Conservation (phyloP, 2,113 vertebrate species). For the Baryphthengus martii region DNA sequence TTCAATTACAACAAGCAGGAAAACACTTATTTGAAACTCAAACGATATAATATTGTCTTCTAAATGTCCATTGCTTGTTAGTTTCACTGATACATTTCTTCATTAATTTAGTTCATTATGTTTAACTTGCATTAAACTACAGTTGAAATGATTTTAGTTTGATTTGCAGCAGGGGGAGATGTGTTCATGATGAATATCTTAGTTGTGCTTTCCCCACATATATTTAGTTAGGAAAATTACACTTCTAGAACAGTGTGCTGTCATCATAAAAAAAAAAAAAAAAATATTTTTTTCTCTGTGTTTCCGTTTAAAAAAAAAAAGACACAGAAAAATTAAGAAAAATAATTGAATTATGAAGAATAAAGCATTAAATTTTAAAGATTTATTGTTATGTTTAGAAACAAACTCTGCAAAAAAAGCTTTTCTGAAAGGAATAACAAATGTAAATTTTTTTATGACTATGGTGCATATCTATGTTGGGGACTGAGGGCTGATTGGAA, state of each 20-base stretch:
- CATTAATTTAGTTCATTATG: slow-evolving; percentile 27
- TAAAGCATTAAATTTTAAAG: too few species aligned
- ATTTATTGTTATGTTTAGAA: too few species aligned
- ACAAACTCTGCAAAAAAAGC: neutral
- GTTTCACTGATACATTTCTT: neutral
- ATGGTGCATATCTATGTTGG: neutral
- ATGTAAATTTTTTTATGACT: neutral
- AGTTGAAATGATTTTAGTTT: neutral
- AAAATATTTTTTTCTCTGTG: too few species aligned
- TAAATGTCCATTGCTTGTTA: neutral
- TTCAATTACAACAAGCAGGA: neutral
- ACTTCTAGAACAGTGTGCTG: neutral
- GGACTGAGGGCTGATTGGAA: neutral
- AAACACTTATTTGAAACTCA: neutral
- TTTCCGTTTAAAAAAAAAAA: too few species aligned
- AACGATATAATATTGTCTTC: neutral
- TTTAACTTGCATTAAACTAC: neutral
- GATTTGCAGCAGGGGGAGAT: slow-evolving; percentile 20
- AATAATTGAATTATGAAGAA: too few species aligned
- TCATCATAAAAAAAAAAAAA: neutral
- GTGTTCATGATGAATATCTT: neutral
- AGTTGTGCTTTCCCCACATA: neutral
- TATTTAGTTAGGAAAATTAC: neutral
- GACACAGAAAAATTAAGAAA: too few species aligned
- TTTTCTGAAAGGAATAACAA: neutral